phyloP scores from a whole-genome alignment of 2,797 vertebrate genomes.

The Hozukius guyotensis region DNA sequence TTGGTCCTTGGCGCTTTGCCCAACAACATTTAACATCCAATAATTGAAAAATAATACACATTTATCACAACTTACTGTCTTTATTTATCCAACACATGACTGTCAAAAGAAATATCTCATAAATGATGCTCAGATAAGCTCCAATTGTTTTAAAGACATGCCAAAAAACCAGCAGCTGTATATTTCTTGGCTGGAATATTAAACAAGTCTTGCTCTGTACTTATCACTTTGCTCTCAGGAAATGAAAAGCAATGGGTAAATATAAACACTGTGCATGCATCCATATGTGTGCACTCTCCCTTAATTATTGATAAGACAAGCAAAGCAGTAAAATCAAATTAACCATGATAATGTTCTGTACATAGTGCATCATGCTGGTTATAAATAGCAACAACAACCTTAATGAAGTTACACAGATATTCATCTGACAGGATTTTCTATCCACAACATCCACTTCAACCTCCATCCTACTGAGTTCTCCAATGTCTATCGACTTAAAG shows the following conservation, averaged over 20 bases:
- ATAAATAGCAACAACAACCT: conserved; percentile 42
- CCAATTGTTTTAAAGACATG: background rate
- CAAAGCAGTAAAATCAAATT: conserved; percentile 56
- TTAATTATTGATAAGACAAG: conserved; percentile 30
- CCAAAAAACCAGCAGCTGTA: conserved; percentile 3
- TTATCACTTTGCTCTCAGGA: conserved; percentile 49
- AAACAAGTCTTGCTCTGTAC: conserved; percentile 28
- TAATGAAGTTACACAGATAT: conserved; percentile 36
- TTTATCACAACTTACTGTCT: background rate
- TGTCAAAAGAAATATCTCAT: background rate
- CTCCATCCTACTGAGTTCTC: background rate
- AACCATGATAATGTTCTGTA: conserved; percentile 41
- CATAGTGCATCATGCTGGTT: background rate
- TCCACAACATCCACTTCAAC: conserved; percentile 9
- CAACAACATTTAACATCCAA: background rate
- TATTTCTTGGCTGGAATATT: conserved; percentile 47
- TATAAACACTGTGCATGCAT: conserved; percentile 35
- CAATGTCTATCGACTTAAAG: background rate
- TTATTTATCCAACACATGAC: background rate
- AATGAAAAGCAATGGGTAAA: conserved; percentile 60
- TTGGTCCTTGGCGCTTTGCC: background rate
- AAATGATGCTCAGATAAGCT: background rate
- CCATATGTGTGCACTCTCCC: background rate
- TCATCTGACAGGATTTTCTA: conserved; percentile 15
- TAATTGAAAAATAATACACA: background rate